Evolutionary conservation across 2,113 vertebrate species (phyloP).

Genomic region (Brienomyrus brachyistius): DNA sequence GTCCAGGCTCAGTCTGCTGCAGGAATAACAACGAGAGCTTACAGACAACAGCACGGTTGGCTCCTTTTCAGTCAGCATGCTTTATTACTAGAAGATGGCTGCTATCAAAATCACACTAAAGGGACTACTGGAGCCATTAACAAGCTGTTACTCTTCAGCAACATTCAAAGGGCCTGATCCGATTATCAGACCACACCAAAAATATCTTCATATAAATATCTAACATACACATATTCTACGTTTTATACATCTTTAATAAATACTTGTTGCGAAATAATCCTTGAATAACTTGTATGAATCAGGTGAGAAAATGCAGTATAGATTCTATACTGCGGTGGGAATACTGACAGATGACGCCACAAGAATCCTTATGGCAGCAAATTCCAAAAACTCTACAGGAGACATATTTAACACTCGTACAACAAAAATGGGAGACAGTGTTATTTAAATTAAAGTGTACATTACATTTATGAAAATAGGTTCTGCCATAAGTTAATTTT

Average conservation of each 20-base stretch:
- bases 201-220: not conserved
- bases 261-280: not conserved
- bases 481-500: not conserved
- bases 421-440: not conserved
- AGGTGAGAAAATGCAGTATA: not conserved
- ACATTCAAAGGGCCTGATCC: not conserved
- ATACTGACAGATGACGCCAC: not conserved
- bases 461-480: not conserved
- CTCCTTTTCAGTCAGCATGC: not conserved
- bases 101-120: not conserved
- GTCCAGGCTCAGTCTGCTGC: slow-evolving; percentile 41
- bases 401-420: not conserved
- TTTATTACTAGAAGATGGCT: not conserved
- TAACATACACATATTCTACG: not conserved
- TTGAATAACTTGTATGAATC: not conserved
- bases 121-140: not conserved
- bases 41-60: not conserved
- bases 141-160: not conserved
- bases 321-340: not conserved
- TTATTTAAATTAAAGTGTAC: not conserved
- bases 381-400: not conserved
- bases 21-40: not conserved
- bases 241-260: not conserved
- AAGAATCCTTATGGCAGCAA: not conserved
- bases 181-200: not conserved